These are phyloP conservation scores for Aricia agestis DNA, from an alignment of 1,140 invertebrate genomes.

Conservation along the genomic window DNA sequence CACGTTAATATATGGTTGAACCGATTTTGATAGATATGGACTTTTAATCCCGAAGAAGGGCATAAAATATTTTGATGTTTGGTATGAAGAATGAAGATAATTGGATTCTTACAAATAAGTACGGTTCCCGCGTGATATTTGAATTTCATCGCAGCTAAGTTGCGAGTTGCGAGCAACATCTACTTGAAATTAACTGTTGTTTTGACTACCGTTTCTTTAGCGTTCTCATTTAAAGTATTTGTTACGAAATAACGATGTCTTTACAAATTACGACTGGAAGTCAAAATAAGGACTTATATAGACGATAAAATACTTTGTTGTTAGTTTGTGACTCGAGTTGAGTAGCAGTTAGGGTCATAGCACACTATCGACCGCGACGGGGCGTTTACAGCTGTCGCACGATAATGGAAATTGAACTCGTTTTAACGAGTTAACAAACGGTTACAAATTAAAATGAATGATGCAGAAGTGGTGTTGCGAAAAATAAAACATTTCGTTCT, in stretches of 20 bases:
- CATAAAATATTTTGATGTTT: no score
- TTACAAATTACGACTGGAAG: background rate
- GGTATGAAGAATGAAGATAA: no score
- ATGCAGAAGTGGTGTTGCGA: background rate
- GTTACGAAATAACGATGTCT: background rate
- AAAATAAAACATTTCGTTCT: background rate
- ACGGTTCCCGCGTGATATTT: no score
- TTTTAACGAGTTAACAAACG: background rate
- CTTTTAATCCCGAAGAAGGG: no score
- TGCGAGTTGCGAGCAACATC: no score
- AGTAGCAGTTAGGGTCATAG: background rate
- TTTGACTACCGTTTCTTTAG: background rate
- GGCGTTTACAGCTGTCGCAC: background rate
- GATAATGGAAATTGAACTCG: background rate
- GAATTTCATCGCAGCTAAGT: no score
- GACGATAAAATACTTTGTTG: conserved; percentile 22
- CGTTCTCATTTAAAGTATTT: no score
- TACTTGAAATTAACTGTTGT: no score
- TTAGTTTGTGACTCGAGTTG: conserved; percentile 20
- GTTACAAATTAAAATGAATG: background rate
- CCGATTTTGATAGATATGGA: no score
- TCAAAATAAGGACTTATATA: background rate
- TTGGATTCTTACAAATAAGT: no score
- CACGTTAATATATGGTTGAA: no score
- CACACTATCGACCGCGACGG: background rate